Evolutionary conservation across 2,113 vertebrate species (phyloP).

Genomic region (Etheostoma spectabile): DNA sequence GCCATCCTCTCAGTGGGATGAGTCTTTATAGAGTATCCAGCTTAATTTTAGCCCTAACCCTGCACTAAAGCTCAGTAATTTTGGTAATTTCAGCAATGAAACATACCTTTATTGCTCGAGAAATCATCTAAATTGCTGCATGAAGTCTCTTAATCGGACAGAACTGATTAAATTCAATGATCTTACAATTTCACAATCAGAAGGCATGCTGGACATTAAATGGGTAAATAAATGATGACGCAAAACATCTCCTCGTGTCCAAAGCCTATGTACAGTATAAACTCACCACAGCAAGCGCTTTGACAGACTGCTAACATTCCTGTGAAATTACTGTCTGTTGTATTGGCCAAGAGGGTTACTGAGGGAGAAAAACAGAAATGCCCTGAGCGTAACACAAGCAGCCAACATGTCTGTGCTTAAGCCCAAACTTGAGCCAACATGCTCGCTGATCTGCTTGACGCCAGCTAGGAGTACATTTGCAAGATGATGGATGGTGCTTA

Average conservation of each 20-base stretch:
- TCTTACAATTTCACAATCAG: constrained; percentile 41
- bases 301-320: constrained; percentile 29
- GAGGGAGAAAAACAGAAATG: constrained; percentile 18
- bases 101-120: not conserved
- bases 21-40: constrained; percentile 5
- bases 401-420: constrained; percentile 25
- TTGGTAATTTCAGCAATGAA: not conserved
- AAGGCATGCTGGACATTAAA: constrained; percentile 33
- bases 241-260: constrained; percentile 56
- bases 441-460: constrained; percentile 16
- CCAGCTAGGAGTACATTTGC: not conserved
- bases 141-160: not conserved
- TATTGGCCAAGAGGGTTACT: not conserved
- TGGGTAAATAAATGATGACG: constrained; percentile 56
- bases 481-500: not conserved
- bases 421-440: constrained; percentile 28
- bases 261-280: constrained; percentile 42
- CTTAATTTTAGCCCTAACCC: constrained; percentile 7
- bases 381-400: not conserved
- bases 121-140: not conserved
- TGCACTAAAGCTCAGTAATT: not conserved
- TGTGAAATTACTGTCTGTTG: constrained; percentile 27
- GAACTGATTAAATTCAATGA: constrained; percentile 8
- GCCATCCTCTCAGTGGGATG: not conserved
- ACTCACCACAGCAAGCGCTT: constrained; percentile 23